Conservation (phyloP, 2,888 invertebrate genomes). For the Blomia tropicalis region DNA sequence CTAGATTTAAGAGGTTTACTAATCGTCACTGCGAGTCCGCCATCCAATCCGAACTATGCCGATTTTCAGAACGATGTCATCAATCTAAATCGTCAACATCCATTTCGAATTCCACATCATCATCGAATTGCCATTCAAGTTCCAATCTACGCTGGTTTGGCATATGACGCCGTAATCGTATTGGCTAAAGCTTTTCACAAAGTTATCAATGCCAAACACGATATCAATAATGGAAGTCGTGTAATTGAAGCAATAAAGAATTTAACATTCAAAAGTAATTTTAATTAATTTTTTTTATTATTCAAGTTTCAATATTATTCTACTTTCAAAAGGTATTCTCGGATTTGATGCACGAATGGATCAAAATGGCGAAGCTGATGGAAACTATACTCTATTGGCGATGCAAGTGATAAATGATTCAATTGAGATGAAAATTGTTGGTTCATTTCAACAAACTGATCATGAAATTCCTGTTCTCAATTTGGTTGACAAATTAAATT, state of each 20-base stretch:
- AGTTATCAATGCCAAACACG: slow-evolving; percentile 48
- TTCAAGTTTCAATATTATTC: background rate
- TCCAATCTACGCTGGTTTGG: slow-evolving; percentile 62
- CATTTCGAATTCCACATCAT: slow-evolving; percentile 63
- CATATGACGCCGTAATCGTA: slow-evolving; percentile 70
- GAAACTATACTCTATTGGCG: slow-evolving; percentile 72
- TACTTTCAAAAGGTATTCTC: slow-evolving; percentile 30
- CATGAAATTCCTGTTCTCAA: slow-evolving; percentile 30
- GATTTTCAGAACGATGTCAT: slow-evolving; percentile 53
- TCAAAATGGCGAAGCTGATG: slow-evolving; percentile 71
- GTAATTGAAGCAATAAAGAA: slow-evolving; percentile 36
- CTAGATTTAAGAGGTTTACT: slow-evolving; percentile 56
- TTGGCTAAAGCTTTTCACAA: slow-evolving; percentile 68
- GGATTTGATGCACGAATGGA: slow-evolving; percentile 52
- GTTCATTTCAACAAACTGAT: slow-evolving; percentile 47
- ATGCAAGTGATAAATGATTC: slow-evolving; percentile 35
- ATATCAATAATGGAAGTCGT: slow-evolving; percentile 56
- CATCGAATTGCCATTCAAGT: slow-evolving; percentile 50
- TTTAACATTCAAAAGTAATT: slow-evolving; percentile 15
- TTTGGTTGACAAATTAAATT: background rate
- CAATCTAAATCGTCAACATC: slow-evolving; percentile 50
- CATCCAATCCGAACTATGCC: slow-evolving; percentile 53
- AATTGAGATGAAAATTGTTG: slow-evolving; percentile 46
- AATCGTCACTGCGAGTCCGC: slow-evolving; percentile 58
- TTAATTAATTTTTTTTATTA: slow-evolving; percentile 29